A percentile compares a stretch with the other conserved stretches of the same genome.
Evolutionary conservation across 2,888 invertebrate species (phyloP).

Genomic region (Hirtodrosophila cameraria): DNA sequence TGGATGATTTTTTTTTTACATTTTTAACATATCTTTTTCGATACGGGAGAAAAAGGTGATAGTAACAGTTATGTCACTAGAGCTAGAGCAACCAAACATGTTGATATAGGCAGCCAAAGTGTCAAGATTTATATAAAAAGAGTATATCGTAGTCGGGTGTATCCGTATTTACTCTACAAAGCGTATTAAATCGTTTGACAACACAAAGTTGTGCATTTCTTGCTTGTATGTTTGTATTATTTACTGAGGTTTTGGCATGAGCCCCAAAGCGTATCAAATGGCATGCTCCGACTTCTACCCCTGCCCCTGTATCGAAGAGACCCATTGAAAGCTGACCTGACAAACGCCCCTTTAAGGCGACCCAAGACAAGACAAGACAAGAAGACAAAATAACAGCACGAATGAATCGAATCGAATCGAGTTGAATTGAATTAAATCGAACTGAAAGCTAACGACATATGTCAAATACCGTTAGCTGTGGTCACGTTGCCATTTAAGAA

Average conservation of each 20-base stretch:
- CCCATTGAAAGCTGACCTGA: neutral
- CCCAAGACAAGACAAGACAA: neutral
- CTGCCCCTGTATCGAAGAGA: neutral
- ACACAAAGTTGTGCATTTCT: neutral
- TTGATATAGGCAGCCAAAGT: too few species aligned
- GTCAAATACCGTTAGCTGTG: slow-evolving; percentile 78
- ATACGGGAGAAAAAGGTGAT: too few species aligned
- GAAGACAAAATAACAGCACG: slow-evolving; percentile 19
- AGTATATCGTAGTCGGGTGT: too few species aligned
- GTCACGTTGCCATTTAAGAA: slow-evolving; percentile 59
- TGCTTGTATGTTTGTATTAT: slow-evolving; percentile 5
- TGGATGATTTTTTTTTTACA: too few species aligned
- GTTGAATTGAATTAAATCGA: slow-evolving; percentile 6
- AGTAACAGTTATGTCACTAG: too few species aligned
- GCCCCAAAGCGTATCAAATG: slow-evolving; percentile 36
- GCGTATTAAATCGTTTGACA: neutral
- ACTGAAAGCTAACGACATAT: slow-evolving; percentile 65
- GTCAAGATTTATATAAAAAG: too few species aligned
- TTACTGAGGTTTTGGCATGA: slow-evolving; percentile 4
- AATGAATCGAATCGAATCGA: slow-evolving; percentile 6
- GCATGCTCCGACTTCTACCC: neutral
- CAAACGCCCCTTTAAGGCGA: slow-evolving; percentile 23
- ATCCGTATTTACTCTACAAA: neutral
- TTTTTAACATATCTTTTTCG: too few species aligned
- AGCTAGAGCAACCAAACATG: too few species aligned